Base-by-base conservation (phyloP, 2,797 vertebrate genomes). In the Ispidina picta region DNA sequence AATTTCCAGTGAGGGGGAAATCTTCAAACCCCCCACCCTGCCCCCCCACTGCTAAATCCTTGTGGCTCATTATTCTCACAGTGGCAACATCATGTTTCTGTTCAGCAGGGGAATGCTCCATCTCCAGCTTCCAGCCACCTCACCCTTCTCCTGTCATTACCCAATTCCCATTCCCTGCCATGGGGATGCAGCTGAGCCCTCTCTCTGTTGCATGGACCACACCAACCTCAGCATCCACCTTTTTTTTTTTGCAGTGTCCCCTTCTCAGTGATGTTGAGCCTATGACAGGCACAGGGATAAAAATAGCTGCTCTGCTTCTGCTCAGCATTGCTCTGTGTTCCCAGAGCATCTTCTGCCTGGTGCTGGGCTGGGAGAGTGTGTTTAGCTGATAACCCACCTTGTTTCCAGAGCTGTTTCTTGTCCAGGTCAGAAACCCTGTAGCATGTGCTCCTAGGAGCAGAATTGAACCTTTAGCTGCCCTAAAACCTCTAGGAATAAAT, bases 161-260 rank as follows among this genome's bases (percentile, higher is more conserved):
- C 28, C 6, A 66, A 21, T 81, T 78, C 66, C 80, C 66, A 9
- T 76, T 77, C 72, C 62, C 37, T 49, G 76, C 11, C 3, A 2
- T 44, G 72, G 63, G 71, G 72, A 31, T 44, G 1, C 1, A 6
- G 69, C 85, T 11, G 20, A 52, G 31, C 72, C 60, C 2, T 1
- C 43, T 35, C 49, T 56, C 66, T n/a, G 11, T 31, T 79, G 12
- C 31, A 0, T 15, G 49, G 46, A 29, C 62, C 62, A 23, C 65
- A 33, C 56, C 46, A 49, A 63, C 41, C 83, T 89, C 52, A 7
- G 56, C 85, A 23, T 66, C 60, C 56, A 83, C 44, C 35, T 20
- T 1, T 0, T 0, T 29, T 56, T 73, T 48, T 14, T 37, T 35
- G 35, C 20, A 46, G 28, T 20, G 9, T 68, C 83, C 58, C 0